Evolutionary conservation across 2,113 vertebrate species (phyloP), one percentile per base, ranked within the genome.

Genomic region (Vulpes ferrilata): DNA sequence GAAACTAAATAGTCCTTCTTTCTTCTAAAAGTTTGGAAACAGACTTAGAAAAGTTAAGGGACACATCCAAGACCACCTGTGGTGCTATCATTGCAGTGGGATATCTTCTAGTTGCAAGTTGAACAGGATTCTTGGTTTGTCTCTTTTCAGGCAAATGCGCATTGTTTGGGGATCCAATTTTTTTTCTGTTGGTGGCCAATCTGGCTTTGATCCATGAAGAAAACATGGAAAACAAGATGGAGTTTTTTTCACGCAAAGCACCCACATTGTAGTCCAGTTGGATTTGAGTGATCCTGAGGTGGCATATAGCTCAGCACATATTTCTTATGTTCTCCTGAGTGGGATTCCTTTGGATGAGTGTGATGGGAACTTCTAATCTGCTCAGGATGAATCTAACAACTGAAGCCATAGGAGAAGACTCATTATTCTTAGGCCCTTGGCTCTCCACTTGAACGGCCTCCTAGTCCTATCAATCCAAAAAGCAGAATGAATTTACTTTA

Each of bases 161-260:
- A 27, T 25, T 97, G 27, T 67, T 81, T 89, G 20, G 91, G 32
- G 87, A 73, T 73, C 51, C 85, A 97, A 17, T 55, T 65, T 94
- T 96, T 96, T 92, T 74, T 98, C 88, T 83, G n/a, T 76, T 74
- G 8, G 1, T 94, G 67, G 43, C 17, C 74, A 89, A 48, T 97
- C 19, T 97, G 60, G 38, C 95, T 94, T 96, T 93, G 82, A 98
- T 87, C 62, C 86, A 10, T 43, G n/a, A 57, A 94, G 60, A 85
- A 97, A 97, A 59, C 90, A 60, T 76, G 59, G 79, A 88, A 73
- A 95, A 80, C 15, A 90, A 88, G 57, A 82, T 62, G 83, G 71
- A 87, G 74, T 80, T 90, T 89, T 93, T 86, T 97, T 81, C 88
- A 83, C 94, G 57, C 76, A 92, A 97, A 93, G 90, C n/a, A 81